Evolutionary conservation across 2,113 vertebrate genomes (phyloP), one percentile per base, ranked within the genome.

Genomic region (Kryptolebias marmoratus): DNA sequence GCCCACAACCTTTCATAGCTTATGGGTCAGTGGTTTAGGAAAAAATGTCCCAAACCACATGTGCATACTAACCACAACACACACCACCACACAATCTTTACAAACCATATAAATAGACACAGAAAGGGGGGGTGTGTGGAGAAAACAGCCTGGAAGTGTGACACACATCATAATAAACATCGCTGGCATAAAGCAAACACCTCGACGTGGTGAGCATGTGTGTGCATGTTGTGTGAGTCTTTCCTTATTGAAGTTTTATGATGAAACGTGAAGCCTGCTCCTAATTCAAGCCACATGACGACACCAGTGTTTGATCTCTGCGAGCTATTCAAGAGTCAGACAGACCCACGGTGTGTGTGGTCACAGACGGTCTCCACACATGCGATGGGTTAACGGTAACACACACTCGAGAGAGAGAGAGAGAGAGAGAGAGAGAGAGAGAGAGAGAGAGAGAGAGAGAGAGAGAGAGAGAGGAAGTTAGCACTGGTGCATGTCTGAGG

Each of bases 201-300:
- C 66, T 54, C 68, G 75, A 63, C 58, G 49, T 39, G 0, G 56
- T 64, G 62, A 18, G 57, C 31, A 55, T 66, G 50, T 70, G 55
- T 61, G 49, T 56, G 59, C 28, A 44, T 45, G 28, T 66, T 52
- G 73, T 64, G 10, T 45, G 93, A 91, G 76, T 86, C 73, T 81
- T 80, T 86, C 84, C 94, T 95, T 90, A 94, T 94, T 94, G 94
- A 90, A 95, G 95, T 94, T 92, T 94, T 94, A 95, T 94, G 93
- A 93, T 93, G 92, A 92, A 95, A 95, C 90, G 89, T 79, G 86
- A 95, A 89, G 84, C 94, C 87, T 91, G 90, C 92, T 82, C 77
- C 91, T 95, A 95, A 96, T 96, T 93, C 93, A 93, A 92, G 94
- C 94, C 93, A 94, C 93, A 92, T 95, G 94, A 92, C 59, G 9